Evolutionary conservation across 2,113 vertebrate genomes (phyloP), one percentile per base, ranked within the genome.

Genomic region (Bos indicus): DNA sequence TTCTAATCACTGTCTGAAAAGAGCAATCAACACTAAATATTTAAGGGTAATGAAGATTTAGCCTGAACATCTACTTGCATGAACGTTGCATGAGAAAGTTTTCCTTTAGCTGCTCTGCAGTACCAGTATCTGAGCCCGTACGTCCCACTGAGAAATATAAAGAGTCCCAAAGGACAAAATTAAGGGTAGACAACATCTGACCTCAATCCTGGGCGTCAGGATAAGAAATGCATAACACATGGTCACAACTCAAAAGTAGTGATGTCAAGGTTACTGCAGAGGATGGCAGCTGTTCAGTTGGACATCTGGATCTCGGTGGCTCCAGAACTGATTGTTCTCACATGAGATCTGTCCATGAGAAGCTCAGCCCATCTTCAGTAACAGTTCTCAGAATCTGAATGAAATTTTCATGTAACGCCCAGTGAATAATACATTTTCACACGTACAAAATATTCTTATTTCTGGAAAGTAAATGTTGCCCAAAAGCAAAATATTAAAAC

Each of bases 171-270:
- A 56, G 88, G 85, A 59, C 64, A 96, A 95, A 91, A 97, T 81
- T 83, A 95, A 94, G 86, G 43, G 33, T 81, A 82, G 82, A 97
- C 71, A 93, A 98, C 96, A 98, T 96, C 85, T 92, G 94, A 96
- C 84, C 64, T 97, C 92, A 97, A 92, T 91, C 92, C 57, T 51
- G 71, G 95, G 71, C 40, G 52, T 95, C 56, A 28, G 46, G 81
- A 88, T 95, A 57, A 89, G 94, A 95, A 97, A 97, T 91, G 78
- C 83, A 30, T 82, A 96, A 97, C 95, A 98, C 92, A 95, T 96
- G 83, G 60, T 67, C 92, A 48, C 64, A 91, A n/a, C 36, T 89
- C 67, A 40, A 77, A 91, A 93, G 60, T 95, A 91, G 77, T 36
- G 87, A 78, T 90, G 96, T 81, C 7, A 12, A 94, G 62, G 80